phyloP scores from a whole-genome alignment of 2,888 invertebrate species.

The Leptodirus hochenwartii region DNA sequence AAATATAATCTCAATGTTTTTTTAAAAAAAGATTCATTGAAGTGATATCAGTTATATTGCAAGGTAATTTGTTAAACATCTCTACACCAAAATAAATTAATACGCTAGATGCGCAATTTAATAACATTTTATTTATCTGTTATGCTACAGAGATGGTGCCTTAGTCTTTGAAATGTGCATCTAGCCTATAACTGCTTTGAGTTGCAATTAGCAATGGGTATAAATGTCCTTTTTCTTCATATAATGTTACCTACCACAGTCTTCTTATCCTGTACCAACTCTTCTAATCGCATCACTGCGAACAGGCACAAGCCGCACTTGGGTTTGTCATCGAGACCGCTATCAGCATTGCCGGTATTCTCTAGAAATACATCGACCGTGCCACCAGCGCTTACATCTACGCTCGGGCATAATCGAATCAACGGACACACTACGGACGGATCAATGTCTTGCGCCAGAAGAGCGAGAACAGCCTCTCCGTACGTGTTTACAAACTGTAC shows the following conservation, averaged over 20 bases:
- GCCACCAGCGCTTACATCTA: slow-evolving; percentile 32
- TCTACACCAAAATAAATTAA: no score
- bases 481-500: slow-evolving; percentile 58
- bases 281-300: slow-evolving; percentile 59
- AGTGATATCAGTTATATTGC: no score
- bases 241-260: no score
- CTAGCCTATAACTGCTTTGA: neutral
- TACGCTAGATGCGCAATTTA: no score
- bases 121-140: no score
- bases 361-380: slow-evolving; percentile 35
- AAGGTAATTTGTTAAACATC: no score
- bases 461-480: slow-evolving; percentile 59
- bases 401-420: slow-evolving; percentile 46
- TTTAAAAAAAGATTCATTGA: no score
- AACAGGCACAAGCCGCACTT: slow-evolving; percentile 73
- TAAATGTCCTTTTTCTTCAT: no score
- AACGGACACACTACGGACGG: slow-evolving; percentile 59
- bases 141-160: no score
- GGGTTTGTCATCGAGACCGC: slow-evolving; percentile 34
- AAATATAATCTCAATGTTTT: no score
- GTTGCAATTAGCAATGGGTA: no score
- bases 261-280: slow-evolving; percentile 50
- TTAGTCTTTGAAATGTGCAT: no score
- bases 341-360: slow-evolving; percentile 24
- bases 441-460: slow-evolving; percentile 62